phyloP scores from a whole-genome alignment of 2,888 invertebrate genomes.

The Adela reaumurella region DNA sequence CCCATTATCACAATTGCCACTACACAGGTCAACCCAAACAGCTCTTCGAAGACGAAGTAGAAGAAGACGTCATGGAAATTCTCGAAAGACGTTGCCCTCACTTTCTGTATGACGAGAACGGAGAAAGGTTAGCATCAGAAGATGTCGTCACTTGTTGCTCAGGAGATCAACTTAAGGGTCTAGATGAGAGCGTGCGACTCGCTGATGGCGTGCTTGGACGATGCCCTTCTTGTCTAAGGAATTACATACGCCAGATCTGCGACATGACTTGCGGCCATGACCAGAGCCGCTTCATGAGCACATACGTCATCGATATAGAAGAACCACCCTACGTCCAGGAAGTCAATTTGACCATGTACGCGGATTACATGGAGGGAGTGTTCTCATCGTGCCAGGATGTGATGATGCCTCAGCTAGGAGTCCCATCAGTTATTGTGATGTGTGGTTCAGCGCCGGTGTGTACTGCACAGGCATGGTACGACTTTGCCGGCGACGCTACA shows the following conservation, averaged over 20 bases:
- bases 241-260: conserved; percentile 75
- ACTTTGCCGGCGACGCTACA: conserved; percentile 56
- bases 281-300: conserved; percentile 54
- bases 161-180: conserved; percentile 40
- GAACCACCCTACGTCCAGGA: conserved; percentile 34
- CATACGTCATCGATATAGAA: no score
- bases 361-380: conserved; percentile 59
- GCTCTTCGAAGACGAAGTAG: conserved; percentile 23
- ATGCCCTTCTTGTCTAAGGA: conserved; percentile 78
- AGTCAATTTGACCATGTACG: conserved; percentile 50
- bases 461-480: conserved; percentile 58
- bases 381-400: conserved; percentile 79
- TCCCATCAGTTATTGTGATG: conserved; percentile 71
- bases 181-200: conserved; percentile 53
- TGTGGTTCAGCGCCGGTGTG: conserved; percentile 74
- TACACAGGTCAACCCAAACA: conserved; percentile 20
- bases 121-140: conserved; percentile 23
- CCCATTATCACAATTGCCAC: conserved; percentile 24
- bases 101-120: conserved; percentile 37
- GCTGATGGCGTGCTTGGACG: conserved; percentile 69
- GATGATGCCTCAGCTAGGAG: conserved; percentile 70
- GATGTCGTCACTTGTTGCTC: conserved; percentile 62
- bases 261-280: conserved; percentile 74
- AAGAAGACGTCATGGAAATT: conserved; percentile 25
- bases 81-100: conserved; percentile 62